Evolutionary conservation across 2,113 vertebrate species (phyloP).

Genomic region (Oophaga pumilio): DNA sequence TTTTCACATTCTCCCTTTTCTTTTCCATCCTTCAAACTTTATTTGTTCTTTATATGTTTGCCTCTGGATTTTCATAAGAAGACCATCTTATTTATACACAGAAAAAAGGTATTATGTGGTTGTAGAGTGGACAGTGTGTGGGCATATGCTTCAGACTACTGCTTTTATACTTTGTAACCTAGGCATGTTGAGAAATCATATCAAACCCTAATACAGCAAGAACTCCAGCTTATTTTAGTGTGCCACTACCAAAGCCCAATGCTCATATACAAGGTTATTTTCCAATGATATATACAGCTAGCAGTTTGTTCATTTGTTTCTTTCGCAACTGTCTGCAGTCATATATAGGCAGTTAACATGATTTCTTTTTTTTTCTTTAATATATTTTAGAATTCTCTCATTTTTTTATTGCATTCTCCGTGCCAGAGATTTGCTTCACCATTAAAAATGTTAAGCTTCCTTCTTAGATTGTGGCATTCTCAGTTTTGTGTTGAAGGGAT

Average conservation of each 20-base stretch:
- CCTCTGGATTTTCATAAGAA: constrained; percentile 89
- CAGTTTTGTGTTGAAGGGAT: neutral
- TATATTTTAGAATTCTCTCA: neutral
- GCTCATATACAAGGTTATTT: neutral
- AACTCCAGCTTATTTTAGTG: neutral
- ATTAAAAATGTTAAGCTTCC: neutral
- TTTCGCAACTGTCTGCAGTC: neutral
- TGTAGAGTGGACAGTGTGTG: constrained; percentile 19
- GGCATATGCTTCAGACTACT: neutral
- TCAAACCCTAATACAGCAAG: neutral
- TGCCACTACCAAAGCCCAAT: neutral
- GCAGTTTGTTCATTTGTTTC: neutral
- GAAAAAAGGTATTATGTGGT: constrained; percentile 88
- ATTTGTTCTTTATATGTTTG: constrained; percentile 81
- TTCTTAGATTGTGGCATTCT: neutral
- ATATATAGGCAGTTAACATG: neutral
- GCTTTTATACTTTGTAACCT: neutral
- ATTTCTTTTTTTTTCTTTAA: neutral
- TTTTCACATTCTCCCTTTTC: constrained; percentile 65
- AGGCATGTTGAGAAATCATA: neutral
- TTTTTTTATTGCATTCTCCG: neutral
- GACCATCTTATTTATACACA: constrained; percentile 89
- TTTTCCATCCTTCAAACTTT: constrained; percentile 77
- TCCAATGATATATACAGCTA: neutral
- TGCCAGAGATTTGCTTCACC: neutral